Evolutionary conservation across 2,888 invertebrate species (phyloP).

Genomic region (Anodontia alba): DNA sequence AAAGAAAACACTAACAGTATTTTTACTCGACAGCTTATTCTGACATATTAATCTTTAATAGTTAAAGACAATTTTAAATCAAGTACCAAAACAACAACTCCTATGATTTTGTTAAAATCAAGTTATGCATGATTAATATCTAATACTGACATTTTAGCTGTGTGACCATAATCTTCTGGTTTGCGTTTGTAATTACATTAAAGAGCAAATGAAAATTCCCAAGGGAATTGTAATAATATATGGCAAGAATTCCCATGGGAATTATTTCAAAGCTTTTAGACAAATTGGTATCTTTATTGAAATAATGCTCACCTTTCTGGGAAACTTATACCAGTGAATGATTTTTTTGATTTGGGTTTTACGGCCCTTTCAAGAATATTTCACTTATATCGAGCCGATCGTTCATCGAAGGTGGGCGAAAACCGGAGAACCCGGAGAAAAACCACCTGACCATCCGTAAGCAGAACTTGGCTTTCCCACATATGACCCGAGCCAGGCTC

Average conservation of each 20-base stretch:
- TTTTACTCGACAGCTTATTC: neutral
- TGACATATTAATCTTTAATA: neutral
- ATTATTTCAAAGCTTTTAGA: neutral
- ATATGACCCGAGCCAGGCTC: no score
- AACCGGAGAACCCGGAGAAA: no score
- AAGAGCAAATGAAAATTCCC: slow-evolving; percentile 12
- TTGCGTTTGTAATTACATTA: slow-evolving; percentile 7
- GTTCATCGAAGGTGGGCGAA: no score
- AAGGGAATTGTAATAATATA: neutral
- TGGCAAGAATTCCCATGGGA: neutral
- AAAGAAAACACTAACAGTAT: neutral
- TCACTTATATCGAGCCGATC: no score
- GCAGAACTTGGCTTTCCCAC: no score
- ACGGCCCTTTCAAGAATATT: no score
- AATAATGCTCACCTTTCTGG: neutral
- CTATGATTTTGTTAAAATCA: no score
- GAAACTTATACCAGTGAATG: neutral
- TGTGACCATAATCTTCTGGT: no score
- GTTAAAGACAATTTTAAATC: neutral
- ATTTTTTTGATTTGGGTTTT: no score
- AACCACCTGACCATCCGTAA: no score
- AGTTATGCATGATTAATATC: neutral
- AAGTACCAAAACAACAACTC: neutral
- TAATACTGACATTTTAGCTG: neutral
- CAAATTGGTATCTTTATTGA: neutral